phyloP scores from a whole-genome alignment of 2,888 invertebrate genomes.

The Leucozona laternaria region DNA sequence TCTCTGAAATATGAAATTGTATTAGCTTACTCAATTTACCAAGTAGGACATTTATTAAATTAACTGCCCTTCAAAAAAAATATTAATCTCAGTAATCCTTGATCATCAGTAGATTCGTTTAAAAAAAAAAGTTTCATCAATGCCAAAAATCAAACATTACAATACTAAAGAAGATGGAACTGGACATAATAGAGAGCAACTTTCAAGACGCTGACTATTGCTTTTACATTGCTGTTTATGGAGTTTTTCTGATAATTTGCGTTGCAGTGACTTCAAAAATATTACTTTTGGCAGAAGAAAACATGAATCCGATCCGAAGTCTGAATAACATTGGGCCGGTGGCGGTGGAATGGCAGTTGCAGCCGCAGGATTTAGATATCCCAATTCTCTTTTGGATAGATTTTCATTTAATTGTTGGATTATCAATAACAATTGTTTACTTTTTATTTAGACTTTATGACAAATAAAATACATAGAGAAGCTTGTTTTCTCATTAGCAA shows the following conservation, averaged over 20 bases:
- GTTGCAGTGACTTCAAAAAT: background rate
- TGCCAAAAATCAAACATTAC: no score
- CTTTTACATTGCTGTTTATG: background rate
- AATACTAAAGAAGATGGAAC: background rate
- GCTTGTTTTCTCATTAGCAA: no score
- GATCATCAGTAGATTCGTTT: no score
- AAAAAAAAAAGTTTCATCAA: no score
- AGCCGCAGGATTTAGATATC: background rate
- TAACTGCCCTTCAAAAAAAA: no score
- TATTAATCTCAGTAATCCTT: no score
- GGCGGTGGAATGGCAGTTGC: background rate
- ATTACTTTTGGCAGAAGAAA: background rate
- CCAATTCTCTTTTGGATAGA: slow-evolving; percentile 23
- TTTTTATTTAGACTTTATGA: background rate
- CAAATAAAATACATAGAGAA: background rate
- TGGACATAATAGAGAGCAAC: background rate
- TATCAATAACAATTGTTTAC: background rate
- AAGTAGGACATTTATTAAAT: no score
- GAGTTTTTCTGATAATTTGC: slow-evolving; percentile 2
- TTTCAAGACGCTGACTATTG: background rate
- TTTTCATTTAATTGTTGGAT: slow-evolving; percentile 12
- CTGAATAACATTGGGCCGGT: background rate
- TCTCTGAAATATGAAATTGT: no score
- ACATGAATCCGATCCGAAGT: background rate
- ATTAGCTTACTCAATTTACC: no score